Percentiles rank a stretch among this genome's conserved stretches.
Evolutionary conservation across 2,888 invertebrate genomes (phyloP).

Genomic region (Embidobia sp.): DNA sequence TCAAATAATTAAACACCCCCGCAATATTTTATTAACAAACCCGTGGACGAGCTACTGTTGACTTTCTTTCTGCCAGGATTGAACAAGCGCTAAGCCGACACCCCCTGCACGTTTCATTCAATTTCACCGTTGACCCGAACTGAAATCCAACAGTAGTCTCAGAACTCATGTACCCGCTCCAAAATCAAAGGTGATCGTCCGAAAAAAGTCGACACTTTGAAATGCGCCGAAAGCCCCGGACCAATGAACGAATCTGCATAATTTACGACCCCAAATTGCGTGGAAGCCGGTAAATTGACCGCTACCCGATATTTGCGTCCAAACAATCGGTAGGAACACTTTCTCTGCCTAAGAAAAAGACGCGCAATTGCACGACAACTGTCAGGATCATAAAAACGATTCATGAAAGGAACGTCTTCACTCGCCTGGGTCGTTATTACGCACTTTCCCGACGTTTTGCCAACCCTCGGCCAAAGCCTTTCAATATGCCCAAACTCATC

Average conservation of each 20-base stretch:
- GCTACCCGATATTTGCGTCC: constrained; percentile 56
- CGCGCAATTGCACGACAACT: constrained; percentile 28
- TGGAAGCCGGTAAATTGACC: constrained; percentile 25
- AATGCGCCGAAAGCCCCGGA: background rate
- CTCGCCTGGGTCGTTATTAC: constrained; percentile 57
- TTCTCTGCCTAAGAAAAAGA: constrained; percentile 34
- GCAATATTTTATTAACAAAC: constrained; percentile 1
- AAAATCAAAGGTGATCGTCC: constrained; percentile 22
- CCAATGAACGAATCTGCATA: constrained; percentile 32
- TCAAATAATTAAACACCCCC: too few relatives aligned
- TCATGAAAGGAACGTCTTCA: constrained; percentile 26
- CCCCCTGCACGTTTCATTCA: constrained; percentile 4
- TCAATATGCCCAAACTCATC: constrained; percentile 28
- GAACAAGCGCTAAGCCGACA: constrained; percentile 8
- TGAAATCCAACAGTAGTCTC: constrained; percentile 7
- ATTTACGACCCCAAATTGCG: constrained; percentile 36
- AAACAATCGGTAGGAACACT: constrained; percentile 29
- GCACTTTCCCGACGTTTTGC: constrained; percentile 38
- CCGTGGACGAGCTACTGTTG: background rate
- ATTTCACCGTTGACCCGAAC: constrained; percentile 1
- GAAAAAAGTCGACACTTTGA: constrained; percentile 24
- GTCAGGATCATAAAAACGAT: constrained; percentile 21
- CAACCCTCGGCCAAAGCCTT: constrained; percentile 38
- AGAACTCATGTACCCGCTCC: constrained; percentile 5
- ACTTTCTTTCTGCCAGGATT: background rate